phyloP scores from a whole-genome alignment of 2,113 vertebrate genomes.

The Eubucco bourcierii region DNA sequence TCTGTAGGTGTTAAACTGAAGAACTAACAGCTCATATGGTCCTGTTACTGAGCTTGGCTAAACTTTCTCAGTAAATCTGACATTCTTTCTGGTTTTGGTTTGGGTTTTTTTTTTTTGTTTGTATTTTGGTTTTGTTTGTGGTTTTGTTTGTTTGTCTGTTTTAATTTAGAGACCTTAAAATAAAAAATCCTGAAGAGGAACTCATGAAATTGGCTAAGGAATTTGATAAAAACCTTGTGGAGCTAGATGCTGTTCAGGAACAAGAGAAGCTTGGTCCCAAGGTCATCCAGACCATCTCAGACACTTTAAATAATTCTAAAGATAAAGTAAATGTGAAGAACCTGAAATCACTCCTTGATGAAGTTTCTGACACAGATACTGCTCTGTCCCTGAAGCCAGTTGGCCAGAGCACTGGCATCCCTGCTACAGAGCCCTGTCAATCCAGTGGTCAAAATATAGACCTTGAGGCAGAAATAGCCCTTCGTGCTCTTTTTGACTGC shows the following conservation, averaged over 20 bases:
- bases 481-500: slow-evolving; percentile 89
- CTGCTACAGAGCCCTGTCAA: not conserved
- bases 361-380: slow-evolving; percentile 20
- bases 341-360: not conserved
- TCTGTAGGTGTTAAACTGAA: not conserved
- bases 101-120: no score
- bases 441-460: slow-evolving; percentile 66
- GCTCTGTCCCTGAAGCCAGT: slow-evolving; percentile 19
- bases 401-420: slow-evolving; percentile 39
- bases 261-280: slow-evolving; percentile 54
- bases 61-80: not conserved
- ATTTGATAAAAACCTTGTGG: slow-evolving; percentile 90
- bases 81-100: not conserved
- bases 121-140: no score
- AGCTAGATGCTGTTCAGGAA: slow-evolving; percentile 78
- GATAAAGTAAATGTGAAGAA: not conserved
- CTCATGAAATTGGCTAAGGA: slow-evolving; percentile 89
- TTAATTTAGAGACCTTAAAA: slow-evolving; percentile 65
- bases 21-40: not conserved
- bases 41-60: not conserved
- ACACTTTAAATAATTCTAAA: slow-evolving; percentile 16
- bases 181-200: slow-evolving; percentile 83
- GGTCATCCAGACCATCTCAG: slow-evolving; percentile 31
- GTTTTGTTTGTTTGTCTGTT: not conserved
- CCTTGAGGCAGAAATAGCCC: slow-evolving; percentile 79